Evolutionary conservation across 2,113 vertebrate species (phyloP), one percentile per base, ranked within the genome.

Genomic region (Micronisus gabar): DNA sequence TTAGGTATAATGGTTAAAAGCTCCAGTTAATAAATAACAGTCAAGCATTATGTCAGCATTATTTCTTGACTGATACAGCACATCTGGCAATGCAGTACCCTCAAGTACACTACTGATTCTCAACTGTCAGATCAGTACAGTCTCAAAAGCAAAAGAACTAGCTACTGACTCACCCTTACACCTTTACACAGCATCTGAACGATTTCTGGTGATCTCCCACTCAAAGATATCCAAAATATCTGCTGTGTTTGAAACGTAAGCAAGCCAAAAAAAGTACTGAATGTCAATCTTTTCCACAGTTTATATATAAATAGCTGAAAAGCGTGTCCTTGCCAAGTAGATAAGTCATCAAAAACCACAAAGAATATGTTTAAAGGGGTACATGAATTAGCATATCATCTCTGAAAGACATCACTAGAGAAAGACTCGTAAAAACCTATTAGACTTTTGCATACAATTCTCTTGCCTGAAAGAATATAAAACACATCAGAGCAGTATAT

Each of bases 221-320:
- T 75, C 73, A 59, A 19, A 84, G 68, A 67, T 34, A 85, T 40
- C 81, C 86, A 94, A 94, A 93, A 65, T 91, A 93, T 66, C 90
- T 96, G 84, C 61, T 67, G 20, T 0, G 21, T 32, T 91, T 22
- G 30, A 91, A 95, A 94, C 3, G 5, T 20, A 70, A 86, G 34
- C 14, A 47, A 89, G 47, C 59, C 18, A 17, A 63, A 78, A 81
- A 74, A 66, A 36, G 34, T 41, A 91, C 0, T 43, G n/a, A 68
- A 75, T 40, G 70, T 76, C 91, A 96, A 52, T 68, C 96, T 80
- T 80, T 65, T 82, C 79, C 71, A 65, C 70, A 82, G 81, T 53
- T 92, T 66, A 53, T 75, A 79, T 41, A 94, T 41, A 85, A 94
- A 94, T 84, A 96, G 81, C 58, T 76, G 56, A 67, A 88, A 93